A percentile compares a stretch with the other conserved stretches of the same genome.
Evolutionary conservation across 2,797 vertebrate species (phyloP).

Genomic region (Macroramphosus scolopax): DNA sequence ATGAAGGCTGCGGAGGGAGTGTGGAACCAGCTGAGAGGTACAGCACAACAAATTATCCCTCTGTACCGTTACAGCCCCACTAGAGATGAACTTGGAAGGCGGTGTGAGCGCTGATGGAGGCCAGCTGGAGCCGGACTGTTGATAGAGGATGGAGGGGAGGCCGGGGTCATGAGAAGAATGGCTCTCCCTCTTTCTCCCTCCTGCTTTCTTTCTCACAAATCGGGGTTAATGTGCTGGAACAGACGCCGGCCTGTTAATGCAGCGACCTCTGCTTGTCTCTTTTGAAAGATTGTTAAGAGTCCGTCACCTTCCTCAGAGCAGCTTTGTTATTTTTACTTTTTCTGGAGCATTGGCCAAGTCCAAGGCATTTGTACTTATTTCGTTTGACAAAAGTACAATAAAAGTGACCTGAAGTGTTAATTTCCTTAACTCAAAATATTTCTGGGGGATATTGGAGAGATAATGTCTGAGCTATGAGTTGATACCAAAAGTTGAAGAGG

Average conservation of each 20-base stretch:
- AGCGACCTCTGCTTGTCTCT: conserved; percentile 9
- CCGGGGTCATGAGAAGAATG: conserved; percentile 68
- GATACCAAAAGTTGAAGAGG: too few species aligned
- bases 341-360: not conserved
- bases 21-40: conserved; percentile 31
- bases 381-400: not conserved
- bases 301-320: not conserved
- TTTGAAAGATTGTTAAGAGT: conserved; percentile 4
- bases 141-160: conserved; percentile 21
- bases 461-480: too few species aligned
- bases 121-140: conserved; percentile 48
- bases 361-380: not conserved
- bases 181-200: too few species aligned
- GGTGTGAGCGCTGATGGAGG: conserved; percentile 40
- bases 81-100: conserved; percentile 14
- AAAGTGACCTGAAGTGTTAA: too few species aligned
- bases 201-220: conserved; percentile 44
- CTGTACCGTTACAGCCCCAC: conserved; percentile 37
- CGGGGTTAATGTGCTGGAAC: conserved; percentile 52
- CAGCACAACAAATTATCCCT: conserved; percentile 41
- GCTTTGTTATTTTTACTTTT: not conserved
- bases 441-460: not conserved
- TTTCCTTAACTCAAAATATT: too few species aligned
- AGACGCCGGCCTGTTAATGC: conserved; percentile 18
- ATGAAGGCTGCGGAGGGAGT: conserved; percentile 31